Evolutionary conservation across 2,797 vertebrate species (phyloP).

Genomic region (Microctenopoma stevenorrisi): DNA sequence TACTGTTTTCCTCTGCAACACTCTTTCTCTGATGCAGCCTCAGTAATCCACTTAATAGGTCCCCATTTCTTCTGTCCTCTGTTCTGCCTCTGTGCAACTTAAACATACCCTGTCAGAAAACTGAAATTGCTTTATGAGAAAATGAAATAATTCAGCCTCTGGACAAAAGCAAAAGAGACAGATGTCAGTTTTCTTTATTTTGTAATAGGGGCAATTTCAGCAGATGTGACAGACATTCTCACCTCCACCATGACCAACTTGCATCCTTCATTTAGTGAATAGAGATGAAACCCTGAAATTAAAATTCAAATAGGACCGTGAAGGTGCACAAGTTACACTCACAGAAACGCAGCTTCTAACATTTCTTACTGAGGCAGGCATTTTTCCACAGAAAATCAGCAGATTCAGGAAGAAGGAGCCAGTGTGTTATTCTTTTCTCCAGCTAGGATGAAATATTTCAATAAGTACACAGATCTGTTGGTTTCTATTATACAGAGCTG

Average conservation of each 20-base stretch:
- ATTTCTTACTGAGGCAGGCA: slow-evolving; percentile 58
- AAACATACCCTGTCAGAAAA: slow-evolving; percentile 47
- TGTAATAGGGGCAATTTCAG: slow-evolving; percentile 49
- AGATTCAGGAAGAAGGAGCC: slow-evolving; percentile 47
- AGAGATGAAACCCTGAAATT: slow-evolving; percentile 43
- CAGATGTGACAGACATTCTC: not conserved
- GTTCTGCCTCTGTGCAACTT: slow-evolving; percentile 38
- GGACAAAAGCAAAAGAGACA: slow-evolving; percentile 32
- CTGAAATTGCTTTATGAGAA: slow-evolving; percentile 37
- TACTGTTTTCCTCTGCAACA: not conserved
- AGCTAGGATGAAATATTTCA: slow-evolving; percentile 66
- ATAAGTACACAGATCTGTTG: slow-evolving; percentile 48
- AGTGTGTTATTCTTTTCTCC: slow-evolving; percentile 32
- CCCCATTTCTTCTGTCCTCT: not conserved
- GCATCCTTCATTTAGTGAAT: slow-evolving; percentile 43
- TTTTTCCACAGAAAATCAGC: slow-evolving; percentile 27
- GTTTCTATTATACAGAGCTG: slow-evolving; percentile 52
- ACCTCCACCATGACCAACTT: slow-evolving; percentile 30
- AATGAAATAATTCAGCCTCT: slow-evolving; percentile 20
- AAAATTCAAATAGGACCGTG: slow-evolving; percentile 67
- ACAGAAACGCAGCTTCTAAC: slow-evolving; percentile 59
- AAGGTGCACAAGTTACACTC: slow-evolving; percentile 21
- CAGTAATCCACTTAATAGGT: slow-evolving; percentile 1
- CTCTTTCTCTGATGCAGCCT: not conserved
- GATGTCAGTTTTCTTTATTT: slow-evolving; percentile 19